Evolutionary conservation across 2,113 vertebrate genomes (phyloP).

Genomic region (Chiloscyllium plagiosum): DNA sequence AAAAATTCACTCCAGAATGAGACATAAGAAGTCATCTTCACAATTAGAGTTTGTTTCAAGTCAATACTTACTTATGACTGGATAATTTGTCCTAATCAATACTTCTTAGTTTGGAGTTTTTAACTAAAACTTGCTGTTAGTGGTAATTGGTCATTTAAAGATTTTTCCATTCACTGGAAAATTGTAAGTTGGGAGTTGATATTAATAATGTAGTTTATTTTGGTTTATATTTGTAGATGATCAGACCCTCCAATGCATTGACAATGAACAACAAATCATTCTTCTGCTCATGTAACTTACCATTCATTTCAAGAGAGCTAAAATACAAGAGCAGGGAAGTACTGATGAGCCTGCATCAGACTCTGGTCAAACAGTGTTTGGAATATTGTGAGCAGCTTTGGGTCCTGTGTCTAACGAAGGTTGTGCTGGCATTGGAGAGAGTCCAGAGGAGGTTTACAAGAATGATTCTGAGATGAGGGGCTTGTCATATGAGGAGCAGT

Average conservation of each 20-base stretch:
- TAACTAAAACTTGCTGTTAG: not conserved
- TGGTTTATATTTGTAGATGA: not conserved
- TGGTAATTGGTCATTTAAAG: not conserved
- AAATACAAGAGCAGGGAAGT: no score
- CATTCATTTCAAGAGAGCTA: no score
- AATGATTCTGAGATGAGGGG: no score
- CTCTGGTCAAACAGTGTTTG: no score
- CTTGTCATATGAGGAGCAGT: no score
- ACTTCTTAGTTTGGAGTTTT: not conserved
- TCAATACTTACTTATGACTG: not conserved
- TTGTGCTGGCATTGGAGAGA: no score
- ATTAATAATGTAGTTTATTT: not conserved
- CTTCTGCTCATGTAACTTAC: not conserved
- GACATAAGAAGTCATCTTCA: not conserved
- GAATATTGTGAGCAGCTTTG: no score
- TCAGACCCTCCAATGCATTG: not conserved
- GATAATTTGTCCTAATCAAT: not conserved
- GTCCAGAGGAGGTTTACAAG: no score
- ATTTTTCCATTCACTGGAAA: not conserved
- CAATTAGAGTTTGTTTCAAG: not conserved
- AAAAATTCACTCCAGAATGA: not conserved
- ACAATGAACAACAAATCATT: not conserved
- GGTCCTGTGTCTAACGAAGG: no score
- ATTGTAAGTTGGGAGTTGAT: not conserved
- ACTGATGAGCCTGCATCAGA: no score